Evolutionary conservation across 2,888 invertebrate genomes (phyloP), one percentile per base, ranked within the genome.

Genomic region (Dromius quadrimaculatus): DNA sequence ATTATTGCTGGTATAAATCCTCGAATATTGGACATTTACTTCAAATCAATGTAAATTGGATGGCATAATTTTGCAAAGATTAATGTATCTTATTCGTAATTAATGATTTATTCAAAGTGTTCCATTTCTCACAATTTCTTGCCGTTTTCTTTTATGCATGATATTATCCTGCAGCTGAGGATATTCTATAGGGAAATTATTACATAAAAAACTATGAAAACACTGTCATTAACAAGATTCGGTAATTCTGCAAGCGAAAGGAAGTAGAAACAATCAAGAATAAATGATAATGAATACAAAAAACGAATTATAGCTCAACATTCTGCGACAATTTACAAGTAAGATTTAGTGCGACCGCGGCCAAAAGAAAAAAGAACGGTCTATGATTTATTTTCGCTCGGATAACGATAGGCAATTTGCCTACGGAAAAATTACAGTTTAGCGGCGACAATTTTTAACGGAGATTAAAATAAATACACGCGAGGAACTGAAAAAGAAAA

Each of bases 271-370:
- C 54, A 50, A 65, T 65, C 54, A 65, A 65, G 65, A 65, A 50
- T 36, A 54, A 65, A 65, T 65, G 65, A 65, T 65, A 54, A 65
- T 65, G 65, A 50, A 65, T 65, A 65, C 50, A 65, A 65, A 65
- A 65, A 65, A 65, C 34, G 20, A 65, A 65, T 50, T 65, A 36
- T 36, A 50, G 50, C 36, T 65, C 54, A 22, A 38, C 32, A 45
- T 32, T 41, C 23, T 17, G 61, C 38, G 50, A 65, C 65, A 65
- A 50, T 65, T 65, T 65, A 65, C 65, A 65, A 65, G 65, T 65
- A 50, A 65, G 50, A 65, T 65, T 50, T 65, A 65, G 38, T 34
- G 34, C 64, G 28, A 11, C 28, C 50, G 28, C 47, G 8, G 23
- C 22, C 3, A 22, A 47, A 11, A 17, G 20, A 47, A 47, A 54